phyloP scores from a whole-genome alignment of 2,113 vertebrate genomes.

The Caloenas nicobarica region DNA sequence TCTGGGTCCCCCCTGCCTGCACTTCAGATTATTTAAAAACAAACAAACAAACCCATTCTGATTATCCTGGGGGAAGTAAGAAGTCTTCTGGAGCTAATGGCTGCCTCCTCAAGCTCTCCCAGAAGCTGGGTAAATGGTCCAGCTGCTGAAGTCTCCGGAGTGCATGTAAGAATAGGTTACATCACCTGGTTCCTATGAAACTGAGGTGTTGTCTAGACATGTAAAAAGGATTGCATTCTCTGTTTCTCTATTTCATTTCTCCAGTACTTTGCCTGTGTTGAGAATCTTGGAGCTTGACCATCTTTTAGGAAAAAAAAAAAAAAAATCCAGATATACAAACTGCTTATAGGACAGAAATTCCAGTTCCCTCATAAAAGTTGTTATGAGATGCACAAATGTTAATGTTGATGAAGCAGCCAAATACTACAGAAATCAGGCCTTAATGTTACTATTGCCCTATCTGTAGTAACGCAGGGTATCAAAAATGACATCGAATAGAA shows the following conservation, averaged over 20 bases:
- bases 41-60: not conserved
- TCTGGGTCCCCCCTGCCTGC: not conserved
- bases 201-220: fast-evolving
- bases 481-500: not conserved
- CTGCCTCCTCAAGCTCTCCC: not conserved
- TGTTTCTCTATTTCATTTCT: not conserved
- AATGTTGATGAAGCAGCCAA: not conserved
- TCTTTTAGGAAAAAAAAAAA: not conserved
- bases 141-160: not conserved
- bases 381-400: fast-evolving
- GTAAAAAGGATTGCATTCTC: not conserved
- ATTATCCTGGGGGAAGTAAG: not conserved
- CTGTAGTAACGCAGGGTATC: not conserved
- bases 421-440: not conserved
- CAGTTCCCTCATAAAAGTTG: not conserved
- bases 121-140: not conserved
- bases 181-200: not conserved
- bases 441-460: not conserved
- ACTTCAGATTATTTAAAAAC: not conserved
- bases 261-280: not conserved
- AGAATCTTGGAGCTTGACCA: not conserved
- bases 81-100: not conserved
- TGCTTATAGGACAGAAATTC: not conserved
- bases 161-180: not conserved
- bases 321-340: fast-evolving